Conservation (phyloP, 1,140 invertebrate species). For the Acromyrmex charruanus region DNA sequence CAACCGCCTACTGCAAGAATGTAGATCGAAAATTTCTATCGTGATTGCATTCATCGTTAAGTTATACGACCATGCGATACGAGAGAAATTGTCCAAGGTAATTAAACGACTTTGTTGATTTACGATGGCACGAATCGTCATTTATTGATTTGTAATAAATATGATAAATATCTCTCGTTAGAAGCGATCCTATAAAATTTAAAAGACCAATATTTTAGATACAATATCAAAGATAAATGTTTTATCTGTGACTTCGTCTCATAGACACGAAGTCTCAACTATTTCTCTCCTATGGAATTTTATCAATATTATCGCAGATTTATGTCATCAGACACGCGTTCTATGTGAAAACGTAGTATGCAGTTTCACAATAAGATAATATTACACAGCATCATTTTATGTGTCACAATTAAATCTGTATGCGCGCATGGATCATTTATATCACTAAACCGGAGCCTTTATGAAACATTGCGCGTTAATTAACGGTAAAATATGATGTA, state of each 20-base stretch:
- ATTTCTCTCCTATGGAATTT: slow-evolving; percentile 8
- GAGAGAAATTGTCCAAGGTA: slow-evolving; percentile 20
- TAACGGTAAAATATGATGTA: slow-evolving; percentile 55
- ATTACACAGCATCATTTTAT: not conserved
- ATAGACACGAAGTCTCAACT: not conserved
- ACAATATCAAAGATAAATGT: slow-evolving; percentile 3
- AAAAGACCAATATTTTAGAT: not conserved
- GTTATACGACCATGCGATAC: slow-evolving; percentile 5
- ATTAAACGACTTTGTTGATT: slow-evolving; percentile 31
- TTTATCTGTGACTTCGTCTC: not conserved
- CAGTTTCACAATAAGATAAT: slow-evolving; percentile 28
- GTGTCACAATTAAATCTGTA: slow-evolving; percentile 34
- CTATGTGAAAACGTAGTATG: not conserved
- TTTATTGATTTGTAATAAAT: not conserved
- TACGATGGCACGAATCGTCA: not conserved
- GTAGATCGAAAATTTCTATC: slow-evolving; percentile 23
- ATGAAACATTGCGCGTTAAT: slow-evolving; percentile 49
- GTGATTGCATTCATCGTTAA: not conserved
- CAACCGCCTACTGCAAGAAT: not conserved
- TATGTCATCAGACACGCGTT: not conserved
- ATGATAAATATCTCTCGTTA: not conserved
- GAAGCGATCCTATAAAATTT: not conserved
- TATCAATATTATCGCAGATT: not conserved
- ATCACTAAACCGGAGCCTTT: slow-evolving; percentile 14
- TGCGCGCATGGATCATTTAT: slow-evolving; percentile 20